Conservation (phyloP, 2,888 invertebrate genomes). For the Gisinianus flammeolus region DNA sequence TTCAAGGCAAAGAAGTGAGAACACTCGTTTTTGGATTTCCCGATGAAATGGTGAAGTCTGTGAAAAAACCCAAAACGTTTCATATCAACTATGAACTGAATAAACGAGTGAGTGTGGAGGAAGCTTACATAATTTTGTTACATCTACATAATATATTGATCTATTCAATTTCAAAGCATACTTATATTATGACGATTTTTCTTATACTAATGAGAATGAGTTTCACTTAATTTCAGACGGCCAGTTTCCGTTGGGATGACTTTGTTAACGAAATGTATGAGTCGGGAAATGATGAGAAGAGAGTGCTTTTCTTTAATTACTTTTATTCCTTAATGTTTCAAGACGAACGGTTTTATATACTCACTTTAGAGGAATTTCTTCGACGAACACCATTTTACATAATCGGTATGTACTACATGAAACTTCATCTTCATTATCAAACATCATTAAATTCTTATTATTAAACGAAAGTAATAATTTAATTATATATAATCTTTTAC, state of each 20-base stretch:
- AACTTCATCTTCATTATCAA: too few species aligned
- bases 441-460: too few species aligned
- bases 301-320: constrained; percentile 32
- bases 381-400: constrained; percentile 38
- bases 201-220: neutral
- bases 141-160: neutral
- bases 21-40: constrained; percentile 44
- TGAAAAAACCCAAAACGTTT: constrained; percentile 32
- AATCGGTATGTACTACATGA: constrained; percentile 40
- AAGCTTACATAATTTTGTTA: neutral
- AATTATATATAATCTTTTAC: too few species aligned
- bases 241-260: neutral
- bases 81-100: constrained; percentile 28
- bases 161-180: too few species aligned
- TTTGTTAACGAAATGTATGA: constrained; percentile 22
- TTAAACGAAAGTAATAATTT: too few species aligned
- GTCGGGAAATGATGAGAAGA: too few species aligned
- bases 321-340: constrained; percentile 13
- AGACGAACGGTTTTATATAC: constrained; percentile 41
- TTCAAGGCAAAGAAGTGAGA: constrained; percentile 32
- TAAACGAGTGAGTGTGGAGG: neutral
- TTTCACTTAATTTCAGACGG: constrained; percentile 15
- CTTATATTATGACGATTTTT: too few species aligned
- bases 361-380: constrained; percentile 32
- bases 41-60: constrained; percentile 5